phyloP scores from a whole-genome alignment of 1,140 invertebrate species.

The Odontomachus brunneus region DNA sequence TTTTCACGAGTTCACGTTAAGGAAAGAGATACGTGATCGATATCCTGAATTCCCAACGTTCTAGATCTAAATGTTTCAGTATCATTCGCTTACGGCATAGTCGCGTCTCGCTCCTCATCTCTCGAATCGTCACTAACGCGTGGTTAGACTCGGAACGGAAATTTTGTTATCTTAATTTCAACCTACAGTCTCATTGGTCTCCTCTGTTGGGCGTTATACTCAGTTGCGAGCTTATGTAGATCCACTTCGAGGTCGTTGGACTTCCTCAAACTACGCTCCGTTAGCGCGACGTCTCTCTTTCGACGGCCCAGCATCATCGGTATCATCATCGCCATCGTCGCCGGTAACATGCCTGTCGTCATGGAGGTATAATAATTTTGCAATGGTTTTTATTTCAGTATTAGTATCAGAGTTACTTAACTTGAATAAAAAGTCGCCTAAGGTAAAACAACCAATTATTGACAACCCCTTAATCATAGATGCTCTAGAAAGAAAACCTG shows the following conservation, averaged over 20 bases:
- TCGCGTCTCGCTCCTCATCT: neutral
- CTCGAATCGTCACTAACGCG: neutral
- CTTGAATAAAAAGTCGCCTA: no score
- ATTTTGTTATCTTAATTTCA: conserved; percentile 14
- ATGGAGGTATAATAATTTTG: neutral
- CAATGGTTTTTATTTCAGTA: no score
- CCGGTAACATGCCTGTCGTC: conserved; percentile 89
- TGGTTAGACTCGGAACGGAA: neutral
- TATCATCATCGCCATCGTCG: conserved; percentile 92
- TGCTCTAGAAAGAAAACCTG: no score
- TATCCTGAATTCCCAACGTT: neutral
- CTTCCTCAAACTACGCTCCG: neutral
- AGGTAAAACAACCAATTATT: no score
- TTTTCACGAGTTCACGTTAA: no score
- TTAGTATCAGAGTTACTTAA: no score
- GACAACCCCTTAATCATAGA: no score
- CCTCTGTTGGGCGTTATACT: conserved; percentile 31
- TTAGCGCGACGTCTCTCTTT: conserved; percentile 72
- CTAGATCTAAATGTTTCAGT: neutral
- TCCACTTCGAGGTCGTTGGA: conserved; percentile 5
- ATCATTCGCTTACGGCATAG: neutral
- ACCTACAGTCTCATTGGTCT: conserved; percentile 37
- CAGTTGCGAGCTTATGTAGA: neutral
- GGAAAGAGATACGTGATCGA: no score
- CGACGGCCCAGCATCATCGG: conserved; percentile 90